Evolutionary conservation across 2,888 invertebrate genomes (phyloP), one percentile per base, ranked within the genome.

Genomic region (Coenonympha glycerion): DNA sequence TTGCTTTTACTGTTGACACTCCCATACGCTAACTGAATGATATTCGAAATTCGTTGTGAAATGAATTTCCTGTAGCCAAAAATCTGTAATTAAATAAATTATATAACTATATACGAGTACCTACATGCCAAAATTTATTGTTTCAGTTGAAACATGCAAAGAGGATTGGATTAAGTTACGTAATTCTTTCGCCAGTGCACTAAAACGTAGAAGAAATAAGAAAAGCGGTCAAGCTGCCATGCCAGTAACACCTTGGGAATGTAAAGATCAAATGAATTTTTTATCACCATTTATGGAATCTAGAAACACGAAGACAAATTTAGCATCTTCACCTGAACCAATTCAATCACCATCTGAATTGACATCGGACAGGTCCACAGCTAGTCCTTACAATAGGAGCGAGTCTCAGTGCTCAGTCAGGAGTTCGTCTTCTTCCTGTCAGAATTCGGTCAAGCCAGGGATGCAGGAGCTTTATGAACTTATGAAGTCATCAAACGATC

Each of bases 401-500:
- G 26, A 28, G 3, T 28, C 26, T 28, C 26, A 28, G 28, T 28
- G 9, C n/a, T 28, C 26, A 28, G 28, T 28, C 9, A 28, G n/a
- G 9, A 28, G 28, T 28, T 11, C 28, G 4, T 9, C 28, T 11
- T 28, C 28, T n/a, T n/a, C 28, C 9, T 9, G 28, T 28, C 9
- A 28, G n/a, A 28, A 28, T n/a, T 28, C 26, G 9, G 26, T 9
- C 26, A 28, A 28, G 26, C 26, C 26, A n/a, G n/a, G 26, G 9
- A 28, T 28, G n/a, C 26, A 28, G 26, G 26, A 28, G 26, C 26
- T 28, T 28, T 59, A 60, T 31, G 53, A 62, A 33, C 44, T 60
- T n/a, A 60, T 64, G 57, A 60, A 61, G 18, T 50, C 56, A 36
- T 56, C 56, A 3, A 42, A 60, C 6, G 56, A 58, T 36, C 44